Base-by-base conservation (phyloP, 2,888 invertebrate species). In the Ptychoptera albimana region DNA sequence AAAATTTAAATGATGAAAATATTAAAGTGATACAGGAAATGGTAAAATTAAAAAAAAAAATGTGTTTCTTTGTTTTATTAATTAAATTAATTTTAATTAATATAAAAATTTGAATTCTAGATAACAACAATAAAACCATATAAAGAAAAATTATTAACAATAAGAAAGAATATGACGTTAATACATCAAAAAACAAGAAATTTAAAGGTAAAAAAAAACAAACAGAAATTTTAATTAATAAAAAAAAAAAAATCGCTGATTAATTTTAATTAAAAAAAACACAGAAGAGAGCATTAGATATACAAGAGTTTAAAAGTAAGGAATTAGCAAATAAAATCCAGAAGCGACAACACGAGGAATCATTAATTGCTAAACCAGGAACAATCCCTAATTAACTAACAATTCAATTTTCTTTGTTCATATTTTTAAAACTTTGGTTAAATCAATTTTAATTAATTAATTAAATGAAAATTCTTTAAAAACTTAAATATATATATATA, bases 161-260 rank as follows among this genome's bases (percentile, higher is more conserved):
- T 64, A 44, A 62, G 59, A 46, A 62, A 58, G 44, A 58, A 64
- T 55, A 64, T 64, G 64, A 58, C 60, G 41, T 53, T 45, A 30
- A 59, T 64, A 49, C 63, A 63, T 52, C 61, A 63, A 43, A 60
- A 58, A 30, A 57, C 60, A 15, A 61, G 60, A 52, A 52, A 51
- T 2, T 50, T 64, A 29, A 63, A 63, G 60, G 64, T 64, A 48
- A 51, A 43, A 37, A 31, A 40, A 10, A 38, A n/a, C n/a, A n/a
- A n/a, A n/a, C n/a, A n/a, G n/a, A n/a, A n/a, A n/a, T n/a, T 32
- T 32, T 32, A 32, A 11, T 32, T 32, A 6, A 23, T 39, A n/a
- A n/a, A n/a, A n/a, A n/a, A n/a, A n/a, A n/a, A n/a, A n/a, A n/a
- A n/a, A n/a, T n/a, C n/a, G n/a, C n/a, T 29, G 4, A 39, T 11